These are phyloP conservation scores for Temnothorax ravouxi DNA, from an alignment of 2,888 invertebrate species.

Conservation along the genomic window DNA sequence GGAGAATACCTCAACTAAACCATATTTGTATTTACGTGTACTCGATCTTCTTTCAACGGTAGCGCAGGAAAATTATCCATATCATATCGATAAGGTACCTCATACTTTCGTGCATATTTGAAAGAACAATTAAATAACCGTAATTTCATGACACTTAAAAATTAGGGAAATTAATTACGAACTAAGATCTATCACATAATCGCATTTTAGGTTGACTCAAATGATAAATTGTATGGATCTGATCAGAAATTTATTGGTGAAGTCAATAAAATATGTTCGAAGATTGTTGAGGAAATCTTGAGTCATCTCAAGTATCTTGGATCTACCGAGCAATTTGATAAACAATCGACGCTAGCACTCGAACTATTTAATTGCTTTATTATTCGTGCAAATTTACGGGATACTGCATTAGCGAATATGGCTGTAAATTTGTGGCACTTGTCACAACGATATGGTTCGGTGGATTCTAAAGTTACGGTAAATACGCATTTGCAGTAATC, in stretches of 20 bases:
- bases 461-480: conserved; percentile 88
- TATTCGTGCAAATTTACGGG: conserved; percentile 89
- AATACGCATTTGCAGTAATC: conserved; percentile 53
- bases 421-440: conserved; percentile 94
- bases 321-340: conserved; percentile 88
- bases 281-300: conserved; percentile 93
- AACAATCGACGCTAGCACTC: conserved; percentile 91
- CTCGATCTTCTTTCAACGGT: conserved; percentile 93
- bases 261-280: conserved; percentile 92
- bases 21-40: conserved; percentile 91
- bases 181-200: background rate
- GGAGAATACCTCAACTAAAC: conserved; percentile 89
- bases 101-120: conserved; percentile 38
- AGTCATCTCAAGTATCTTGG: conserved; percentile 90
- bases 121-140: conserved; percentile 1
- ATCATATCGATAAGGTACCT: conserved; percentile 91
- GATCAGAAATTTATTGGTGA: conserved; percentile 95
- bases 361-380: conserved; percentile 91
- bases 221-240: conserved; percentile 96
- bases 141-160: background rate
- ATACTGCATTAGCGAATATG: conserved; percentile 89
- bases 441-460: conserved; percentile 89
- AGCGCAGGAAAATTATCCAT: conserved; percentile 94
- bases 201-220: conserved; percentile 92
- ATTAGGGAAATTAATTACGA: conserved; percentile 23